Conservation (phyloP, 2,113 vertebrate genomes). For the Himantopus leucocephalus region DNA sequence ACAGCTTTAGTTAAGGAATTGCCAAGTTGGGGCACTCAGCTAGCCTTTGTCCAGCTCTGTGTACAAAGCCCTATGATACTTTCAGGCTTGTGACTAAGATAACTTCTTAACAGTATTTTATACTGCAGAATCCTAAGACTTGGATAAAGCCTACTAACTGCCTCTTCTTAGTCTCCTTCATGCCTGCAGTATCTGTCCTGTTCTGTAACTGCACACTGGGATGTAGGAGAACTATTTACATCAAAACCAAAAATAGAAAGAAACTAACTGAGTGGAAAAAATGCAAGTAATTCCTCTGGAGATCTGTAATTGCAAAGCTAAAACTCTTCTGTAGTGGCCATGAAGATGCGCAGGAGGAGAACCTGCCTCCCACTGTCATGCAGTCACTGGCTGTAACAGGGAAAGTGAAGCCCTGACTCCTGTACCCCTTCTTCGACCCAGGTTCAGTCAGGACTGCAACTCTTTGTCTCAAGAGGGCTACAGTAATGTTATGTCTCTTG, state of each 20-base stretch:
- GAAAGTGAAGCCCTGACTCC: neutral
- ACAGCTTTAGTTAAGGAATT: neutral
- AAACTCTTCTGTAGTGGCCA: neutral
- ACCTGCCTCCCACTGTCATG: fast-evolving
- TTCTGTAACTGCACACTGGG: neutral
- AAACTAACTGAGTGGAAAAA: neutral
- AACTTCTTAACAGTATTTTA: neutral
- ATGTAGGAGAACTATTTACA: neutral
- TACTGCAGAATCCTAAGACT: neutral
- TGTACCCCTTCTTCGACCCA: neutral
- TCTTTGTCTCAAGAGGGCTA: neutral
- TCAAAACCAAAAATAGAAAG: neutral
- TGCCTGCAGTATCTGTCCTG: neutral
- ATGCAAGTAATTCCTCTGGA: neutral
- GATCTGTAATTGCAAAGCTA: neutral
- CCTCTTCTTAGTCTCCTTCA: neutral
- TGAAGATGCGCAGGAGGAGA: neutral
- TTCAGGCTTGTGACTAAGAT: neutral
- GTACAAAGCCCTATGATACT: neutral
- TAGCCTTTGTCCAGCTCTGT: neutral
- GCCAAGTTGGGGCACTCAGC: neutral
- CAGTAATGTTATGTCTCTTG: neutral
- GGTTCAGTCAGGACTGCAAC: neutral
- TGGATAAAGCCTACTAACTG: neutral
- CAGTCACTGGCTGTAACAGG: neutral